A percentile compares a stretch with the other conserved stretches of the same genome.
These are phyloP conservation scores for Epirrhoe alternata DNA, from an alignment of 2,888 invertebrate species.

Conservation along the genomic window DNA sequence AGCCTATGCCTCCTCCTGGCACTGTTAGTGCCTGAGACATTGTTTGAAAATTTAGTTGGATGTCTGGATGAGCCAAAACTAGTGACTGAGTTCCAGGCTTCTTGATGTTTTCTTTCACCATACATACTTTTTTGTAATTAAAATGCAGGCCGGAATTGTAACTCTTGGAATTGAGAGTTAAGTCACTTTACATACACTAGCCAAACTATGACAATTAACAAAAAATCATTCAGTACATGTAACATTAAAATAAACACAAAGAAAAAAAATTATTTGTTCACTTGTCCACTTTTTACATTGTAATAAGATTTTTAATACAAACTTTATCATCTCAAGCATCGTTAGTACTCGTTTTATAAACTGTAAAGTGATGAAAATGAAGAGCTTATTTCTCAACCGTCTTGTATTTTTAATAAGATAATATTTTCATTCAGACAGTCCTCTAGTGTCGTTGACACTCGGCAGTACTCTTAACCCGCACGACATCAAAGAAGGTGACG, in stretches of 20 bases:
- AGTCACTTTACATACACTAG: too few relatives aligned
- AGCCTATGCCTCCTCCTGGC: too few relatives aligned
- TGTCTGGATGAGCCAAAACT: too few relatives aligned
- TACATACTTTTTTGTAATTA: too few relatives aligned
- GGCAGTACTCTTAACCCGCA: slow-evolving; percentile 94
- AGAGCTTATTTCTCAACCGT: slow-evolving; percentile 16
- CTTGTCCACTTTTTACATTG: neutral
- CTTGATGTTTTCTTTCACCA: too few relatives aligned
- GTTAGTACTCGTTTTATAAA: slow-evolving; percentile 14
- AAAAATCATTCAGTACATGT: neutral
- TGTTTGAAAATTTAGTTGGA: too few relatives aligned
- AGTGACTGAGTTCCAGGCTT: too few relatives aligned
- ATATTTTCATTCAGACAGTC: slow-evolving; percentile 68
- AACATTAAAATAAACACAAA: neutral
- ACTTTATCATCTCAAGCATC: slow-evolving; percentile 4
- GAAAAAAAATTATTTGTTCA: neutral
- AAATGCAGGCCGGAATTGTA: too few relatives aligned
- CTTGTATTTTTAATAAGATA: slow-evolving; percentile 39
- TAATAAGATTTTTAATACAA: slow-evolving; percentile 17
- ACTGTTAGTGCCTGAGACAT: too few relatives aligned
- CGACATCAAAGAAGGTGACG: slow-evolving; percentile 95
- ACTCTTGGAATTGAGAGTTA: too few relatives aligned
- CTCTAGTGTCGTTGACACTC: slow-evolving; percentile 87
- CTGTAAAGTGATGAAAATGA: slow-evolving; percentile 20
- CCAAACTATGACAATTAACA: too few relatives aligned